Base-by-base conservation (phyloP, 2,888 invertebrate genomes). In the Blastobasis lacticolella region DNA sequence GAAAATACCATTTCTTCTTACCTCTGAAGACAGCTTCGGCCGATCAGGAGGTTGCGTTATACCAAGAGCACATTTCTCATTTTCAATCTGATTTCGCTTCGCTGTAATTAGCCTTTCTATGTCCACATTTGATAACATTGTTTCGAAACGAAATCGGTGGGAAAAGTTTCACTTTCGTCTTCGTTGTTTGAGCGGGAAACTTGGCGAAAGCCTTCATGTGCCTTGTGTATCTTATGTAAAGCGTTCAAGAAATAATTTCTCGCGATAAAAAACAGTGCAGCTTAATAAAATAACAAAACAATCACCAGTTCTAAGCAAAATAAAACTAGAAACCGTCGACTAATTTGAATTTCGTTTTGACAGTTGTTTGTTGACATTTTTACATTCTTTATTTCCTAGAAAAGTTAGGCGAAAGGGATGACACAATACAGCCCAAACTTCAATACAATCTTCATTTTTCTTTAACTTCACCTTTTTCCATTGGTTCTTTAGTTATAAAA, bases 1-100 rank as follows among this genome's bases (percentile, higher is more conserved):
- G 58, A 58, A 45, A 45, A 6, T 45, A 6, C 5, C 1, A 6
- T 10, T 45, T 45, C 5, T 45, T 47, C 54, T 54, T 46, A 54
- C 46, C 49, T 57, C 59, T 45, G 58, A 57, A 38, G 55, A 55
- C 47, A 44, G 53, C 40, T 23, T 23, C 23, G 23, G 23, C 23
- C 23, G 23, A 23, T 23, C 23, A 23, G 23, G 23, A 23, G 63
- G 55, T 37, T 67, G 59, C 42, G 60, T 55, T 51, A 82, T 61
- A 40, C 85, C 85, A 49, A 88, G 66, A 54, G 62, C 59, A 36
- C 61, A 67, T 80, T 87, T 88, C 73, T 88, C 88, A 54, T 69
- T 71, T 65, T 83, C 74, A 67, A 88, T 81, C 70, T 82, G 81
- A 71, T 73, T 75, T 66, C 73, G 84, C 81, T 88, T 88, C 71